Base-by-base conservation (phyloP, 1,140 invertebrate species). In the Papilio polyxenes region DNA sequence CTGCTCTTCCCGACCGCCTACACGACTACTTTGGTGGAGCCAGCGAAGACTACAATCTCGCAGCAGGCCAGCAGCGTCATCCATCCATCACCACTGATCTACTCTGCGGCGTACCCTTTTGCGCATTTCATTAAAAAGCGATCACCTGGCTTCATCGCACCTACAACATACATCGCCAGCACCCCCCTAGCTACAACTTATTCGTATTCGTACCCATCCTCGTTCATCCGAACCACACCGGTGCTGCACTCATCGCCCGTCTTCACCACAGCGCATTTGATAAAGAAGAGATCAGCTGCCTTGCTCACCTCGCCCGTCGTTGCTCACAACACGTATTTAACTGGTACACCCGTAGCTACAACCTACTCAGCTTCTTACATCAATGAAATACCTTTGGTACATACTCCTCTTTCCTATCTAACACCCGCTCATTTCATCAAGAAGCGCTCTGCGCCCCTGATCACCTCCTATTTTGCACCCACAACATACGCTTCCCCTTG, bases 41-140 rank as follows among this genome's bases (percentile, higher is more conserved):
- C 94, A 80, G 92, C 88, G 81, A 81, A 89, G 59, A 90, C 91
- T 53, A 90, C 89, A 72, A 92, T 92, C 85, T 86, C 89, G 23
- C 87, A 88, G 75, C 86, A 89, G 87, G 91, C 89, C 89, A 93
- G 90, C 90, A 93, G 91, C 83, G 90, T 94, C 83, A 88, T 93
- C 65, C 92, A 93, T 75, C 92, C 93, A 11, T 92, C 92, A 49
- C 91, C 92, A 9, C 48, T 88, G 20, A 11, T 87, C 51, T 91
- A 91, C 85, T 83, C 88, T 15, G 80, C 88, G 44, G 72, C 75
- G 7, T 90, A 86, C 84, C 62, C 86, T 1, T 85, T 83, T 56
- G 80, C 87, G 0, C 91, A 93, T 80, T 87, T 89, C 78, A 92
- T 93, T 83, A 93, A 93, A 89, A 93, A 92, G 80, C 87, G 92